Evolutionary conservation across 2,113 vertebrate species (phyloP), one percentile per base, ranked within the genome.

Genomic region (Sclerurus mexicanus): DNA sequence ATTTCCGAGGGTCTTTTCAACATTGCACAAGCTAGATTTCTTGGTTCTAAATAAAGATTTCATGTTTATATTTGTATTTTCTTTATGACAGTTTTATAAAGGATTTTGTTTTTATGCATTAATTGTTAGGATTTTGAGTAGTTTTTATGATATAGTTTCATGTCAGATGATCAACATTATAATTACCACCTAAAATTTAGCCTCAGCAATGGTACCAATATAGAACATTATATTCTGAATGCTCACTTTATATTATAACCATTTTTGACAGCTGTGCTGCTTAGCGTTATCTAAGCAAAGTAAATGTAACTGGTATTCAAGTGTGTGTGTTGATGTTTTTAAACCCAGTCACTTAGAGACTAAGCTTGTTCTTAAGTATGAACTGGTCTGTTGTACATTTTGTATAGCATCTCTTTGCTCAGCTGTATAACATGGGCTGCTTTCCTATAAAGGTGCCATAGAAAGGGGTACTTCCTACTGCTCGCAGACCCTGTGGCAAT

Each of bases 151-250:
- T 87, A 96, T 39, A 76, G 59, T 96, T 97, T 96, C 94, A 95
- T 97, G 85, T 94, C 93, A 96, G 96, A 96, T 95, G 87, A 95
- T 97, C 96, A 87, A 25, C 87, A 71, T 93, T 87, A 66, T 95
- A 94, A 97, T 98, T 97, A 97, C 73, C 94, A 97, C 94, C 95
- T 96, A 92, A 94, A 96, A 86, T 97, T 98, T 97, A 96, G 84
- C 89, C 83, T 96, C 72, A 96, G 93, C 80, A 97, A 16, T 68
- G 50, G 76, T 90, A 90, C 74, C 35, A 64, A 93, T 96, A 94
- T 78, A 95, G 95, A 98, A 96, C 95, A 93, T 91, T 95, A 84
- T 82, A 91, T 97, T 97, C 96, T 91, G 94, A 98, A 90, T 44
- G 25, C 90, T 94, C 93, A 96, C 90, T 96, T 97, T 97, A 97